Conservation (phyloP, 2,888 invertebrate genomes). For the Limenitis camilla region DNA sequence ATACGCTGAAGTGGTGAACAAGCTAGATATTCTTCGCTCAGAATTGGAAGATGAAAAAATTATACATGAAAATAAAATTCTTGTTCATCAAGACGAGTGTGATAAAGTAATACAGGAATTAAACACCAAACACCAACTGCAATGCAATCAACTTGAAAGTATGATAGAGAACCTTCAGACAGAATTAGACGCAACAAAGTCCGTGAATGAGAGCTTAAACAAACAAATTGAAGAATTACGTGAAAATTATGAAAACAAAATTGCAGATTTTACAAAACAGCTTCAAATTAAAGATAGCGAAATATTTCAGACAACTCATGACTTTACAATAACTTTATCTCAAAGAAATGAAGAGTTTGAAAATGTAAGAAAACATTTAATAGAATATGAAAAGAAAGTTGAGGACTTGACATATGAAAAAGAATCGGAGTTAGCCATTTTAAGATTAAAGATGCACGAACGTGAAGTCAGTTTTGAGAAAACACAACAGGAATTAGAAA, state of each 20-base stretch:
- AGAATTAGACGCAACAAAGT: conserved; percentile 40
- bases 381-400: conserved; percentile 58
- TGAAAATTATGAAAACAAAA: conserved; percentile 33
- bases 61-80: conserved; percentile 56
- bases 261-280: conserved; percentile 44
- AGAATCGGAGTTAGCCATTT: conserved; percentile 68
- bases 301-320: conserved; percentile 58
- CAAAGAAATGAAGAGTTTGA: conserved; percentile 63
- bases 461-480: conserved; percentile 47
- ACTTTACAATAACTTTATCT: conserved; percentile 44
- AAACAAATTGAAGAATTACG: conserved; percentile 39
- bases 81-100: conserved; percentile 63
- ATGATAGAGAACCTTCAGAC: conserved; percentile 37
- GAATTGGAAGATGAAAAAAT: conserved; percentile 67
- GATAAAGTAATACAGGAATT: conserved; percentile 54
- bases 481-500: conserved; percentile 38
- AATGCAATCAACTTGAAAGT: conserved; percentile 36
- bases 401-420: conserved; percentile 70
- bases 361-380: conserved; percentile 50
- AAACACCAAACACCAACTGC: conserved; percentile 36
- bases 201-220: conserved; percentile 41
- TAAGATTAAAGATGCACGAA: conserved; percentile 71
- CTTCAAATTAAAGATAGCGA: conserved; percentile 55
- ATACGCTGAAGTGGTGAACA: conserved; percentile 54
- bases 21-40: conserved; percentile 58